These are phyloP conservation scores for Nephila pilipes DNA, from an alignment of 1,140 invertebrate genomes.

Conservation along the genomic window DNA sequence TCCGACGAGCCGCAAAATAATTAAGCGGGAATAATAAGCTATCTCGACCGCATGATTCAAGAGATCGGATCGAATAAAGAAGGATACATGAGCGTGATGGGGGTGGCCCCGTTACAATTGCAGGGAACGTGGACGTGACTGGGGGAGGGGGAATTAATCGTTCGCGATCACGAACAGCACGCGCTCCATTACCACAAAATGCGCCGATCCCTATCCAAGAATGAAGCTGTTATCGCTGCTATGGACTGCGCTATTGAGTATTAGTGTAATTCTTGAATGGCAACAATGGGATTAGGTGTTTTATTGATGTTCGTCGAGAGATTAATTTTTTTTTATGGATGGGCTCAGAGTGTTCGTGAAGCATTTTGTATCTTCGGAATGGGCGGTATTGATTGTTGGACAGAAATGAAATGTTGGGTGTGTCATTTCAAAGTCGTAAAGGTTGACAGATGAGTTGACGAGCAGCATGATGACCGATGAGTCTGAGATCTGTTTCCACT, in stretches of 20 bases:
- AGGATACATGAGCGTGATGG: not conserved
- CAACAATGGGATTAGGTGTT: not conserved
- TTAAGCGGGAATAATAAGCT: not conserved
- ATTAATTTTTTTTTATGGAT: not conserved
- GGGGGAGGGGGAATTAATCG: not conserved
- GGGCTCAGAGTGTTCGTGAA: too few relatives aligned
- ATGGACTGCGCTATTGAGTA: not conserved
- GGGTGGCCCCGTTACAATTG: not conserved
- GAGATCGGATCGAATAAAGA: not conserved
- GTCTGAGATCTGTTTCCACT: too few relatives aligned
- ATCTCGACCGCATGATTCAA: not conserved
- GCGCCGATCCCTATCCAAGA: not conserved
- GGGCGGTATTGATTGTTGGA: too few relatives aligned
- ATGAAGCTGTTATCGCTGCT: not conserved
- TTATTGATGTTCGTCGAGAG: not conserved
- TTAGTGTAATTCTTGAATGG: not conserved
- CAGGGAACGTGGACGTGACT: not conserved
- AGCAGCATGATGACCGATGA: too few relatives aligned
- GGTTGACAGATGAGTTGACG: too few relatives aligned
- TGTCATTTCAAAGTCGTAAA: too few relatives aligned
- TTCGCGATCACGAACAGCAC: not conserved
- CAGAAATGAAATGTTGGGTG: too few relatives aligned
- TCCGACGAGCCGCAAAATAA: not conserved
- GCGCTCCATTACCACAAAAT: slow-evolving; percentile 10
- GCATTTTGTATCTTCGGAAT: too few relatives aligned